phyloP scores from a whole-genome alignment of 1,140 invertebrate species.

The Drosophila nikananu region DNA sequence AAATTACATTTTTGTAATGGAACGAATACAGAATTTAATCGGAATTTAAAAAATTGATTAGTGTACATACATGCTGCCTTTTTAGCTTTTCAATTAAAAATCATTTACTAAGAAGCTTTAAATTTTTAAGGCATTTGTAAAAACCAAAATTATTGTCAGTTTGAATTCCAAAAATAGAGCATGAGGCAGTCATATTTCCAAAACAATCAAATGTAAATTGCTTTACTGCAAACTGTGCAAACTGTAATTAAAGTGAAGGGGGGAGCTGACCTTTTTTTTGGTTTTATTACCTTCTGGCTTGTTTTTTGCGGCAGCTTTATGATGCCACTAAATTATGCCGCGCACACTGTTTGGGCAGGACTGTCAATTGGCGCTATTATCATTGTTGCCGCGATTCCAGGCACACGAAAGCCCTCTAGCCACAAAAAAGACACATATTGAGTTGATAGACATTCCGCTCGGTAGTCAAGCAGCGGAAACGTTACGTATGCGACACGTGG shows the following conservation, averaged over 20 bases:
- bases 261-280: slow-evolving; percentile 1
- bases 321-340: slow-evolving; percentile 55
- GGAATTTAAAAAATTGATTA: background rate
- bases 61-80: background rate
- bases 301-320: slow-evolving; percentile 31
- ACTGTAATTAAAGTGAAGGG: slow-evolving; percentile 36
- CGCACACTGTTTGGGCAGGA: slow-evolving; percentile 32
- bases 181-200: background rate
- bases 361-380: slow-evolving; percentile 65
- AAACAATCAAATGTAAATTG: slow-evolving; percentile 14
- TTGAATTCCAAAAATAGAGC: background rate
- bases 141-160: background rate
- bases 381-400: slow-evolving; percentile 21
- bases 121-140: background rate
- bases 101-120: background rate
- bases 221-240: slow-evolving; percentile 29
- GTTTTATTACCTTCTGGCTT: slow-evolving; percentile 11
- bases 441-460: slow-evolving; percentile 56
- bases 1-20: background rate
- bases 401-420: slow-evolving; percentile 31
- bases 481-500: slow-evolving; percentile 61
- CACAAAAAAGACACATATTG: slow-evolving; percentile 27
- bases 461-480: slow-evolving; percentile 56
- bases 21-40: background rate
- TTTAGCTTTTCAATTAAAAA: background rate